Evolutionary conservation across 2,113 vertebrate species (phyloP).

Genomic region (Cariama cristata): DNA sequence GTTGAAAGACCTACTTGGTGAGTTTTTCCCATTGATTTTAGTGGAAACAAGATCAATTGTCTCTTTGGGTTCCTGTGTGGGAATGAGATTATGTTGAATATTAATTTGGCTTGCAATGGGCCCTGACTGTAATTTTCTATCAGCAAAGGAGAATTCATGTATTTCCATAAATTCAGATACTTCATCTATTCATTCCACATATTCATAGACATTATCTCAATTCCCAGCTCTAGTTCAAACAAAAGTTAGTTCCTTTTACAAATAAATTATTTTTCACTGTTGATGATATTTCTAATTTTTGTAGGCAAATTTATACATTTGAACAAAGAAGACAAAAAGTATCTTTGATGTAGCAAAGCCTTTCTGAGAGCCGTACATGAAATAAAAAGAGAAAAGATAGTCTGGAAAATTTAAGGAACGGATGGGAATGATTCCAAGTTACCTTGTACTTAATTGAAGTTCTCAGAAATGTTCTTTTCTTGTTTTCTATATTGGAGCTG

Average conservation of each 20-base stretch:
- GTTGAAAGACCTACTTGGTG: neutral
- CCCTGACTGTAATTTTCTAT: constrained; percentile 63
- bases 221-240: constrained; percentile 69
- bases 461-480: constrained; percentile 62
- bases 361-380: constrained; percentile 26
- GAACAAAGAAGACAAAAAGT: constrained; percentile 70
- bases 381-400: constrained; percentile 58
- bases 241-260: constrained; percentile 68
- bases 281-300: constrained; percentile 69
- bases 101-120: constrained; percentile 54
- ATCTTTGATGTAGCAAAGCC: constrained; percentile 68
- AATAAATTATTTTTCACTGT: constrained; percentile 63
- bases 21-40: constrained; percentile 11
- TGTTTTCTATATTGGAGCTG: constrained; percentile 33
- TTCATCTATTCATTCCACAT: constrained; percentile 67
- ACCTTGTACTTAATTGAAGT: constrained; percentile 66
- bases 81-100: constrained; percentile 60
- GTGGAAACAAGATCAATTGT: constrained; percentile 50
- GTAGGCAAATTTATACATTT: constrained; percentile 67
- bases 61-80: constrained; percentile 33
- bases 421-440: constrained; percentile 67
- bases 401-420: constrained; percentile 59
- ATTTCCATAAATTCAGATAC: constrained; percentile 67
- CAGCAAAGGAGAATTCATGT: constrained; percentile 60
- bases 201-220: constrained; percentile 69